Conservation (phyloP, 2,888 invertebrate genomes). For the Leptopterna dolabrata region DNA sequence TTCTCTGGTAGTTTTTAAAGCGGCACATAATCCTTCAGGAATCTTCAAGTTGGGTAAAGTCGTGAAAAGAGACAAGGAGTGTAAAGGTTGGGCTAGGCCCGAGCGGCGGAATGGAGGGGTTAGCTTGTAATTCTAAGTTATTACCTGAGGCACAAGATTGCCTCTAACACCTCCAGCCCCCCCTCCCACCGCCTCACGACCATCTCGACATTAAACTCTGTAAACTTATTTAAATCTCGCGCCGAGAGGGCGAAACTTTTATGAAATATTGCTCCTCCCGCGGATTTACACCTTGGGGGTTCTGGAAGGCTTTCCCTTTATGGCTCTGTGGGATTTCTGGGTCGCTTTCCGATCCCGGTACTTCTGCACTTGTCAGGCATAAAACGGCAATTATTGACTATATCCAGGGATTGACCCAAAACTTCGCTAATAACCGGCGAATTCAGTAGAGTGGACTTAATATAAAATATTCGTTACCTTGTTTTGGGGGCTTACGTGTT, state of each 20-base stretch:
- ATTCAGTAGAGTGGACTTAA: not conserved
- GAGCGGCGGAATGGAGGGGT: not conserved
- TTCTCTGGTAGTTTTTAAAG: slow-evolving; percentile 38
- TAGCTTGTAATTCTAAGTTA: slow-evolving; percentile 55
- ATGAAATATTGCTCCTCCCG: slow-evolving; percentile 57
- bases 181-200: not conserved
- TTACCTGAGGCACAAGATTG: slow-evolving; percentile 54
- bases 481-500: no score
- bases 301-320: slow-evolving; percentile 35
- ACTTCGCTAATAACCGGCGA: not conserved
- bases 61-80: slow-evolving; percentile 49
- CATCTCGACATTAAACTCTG: slow-evolving; percentile 46
- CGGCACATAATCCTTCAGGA: slow-evolving; percentile 38
- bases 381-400: slow-evolving; percentile 44
- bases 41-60: slow-evolving; percentile 45
- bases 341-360: slow-evolving; percentile 20
- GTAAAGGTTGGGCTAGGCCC: slow-evolving; percentile 5
- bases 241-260: slow-evolving; percentile 53
- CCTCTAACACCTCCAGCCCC: slow-evolving; percentile 51
- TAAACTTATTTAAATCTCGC: slow-evolving; percentile 60
- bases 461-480: not conserved
- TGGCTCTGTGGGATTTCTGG: slow-evolving; percentile 39
- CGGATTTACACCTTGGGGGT: slow-evolving; percentile 48
- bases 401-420: slow-evolving; percentile 23
- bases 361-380: not conserved